Evolutionary conservation across 2,888 invertebrate genomes (phyloP), one percentile per base, ranked within the genome.

Genomic region (Agrochola litura): DNA sequence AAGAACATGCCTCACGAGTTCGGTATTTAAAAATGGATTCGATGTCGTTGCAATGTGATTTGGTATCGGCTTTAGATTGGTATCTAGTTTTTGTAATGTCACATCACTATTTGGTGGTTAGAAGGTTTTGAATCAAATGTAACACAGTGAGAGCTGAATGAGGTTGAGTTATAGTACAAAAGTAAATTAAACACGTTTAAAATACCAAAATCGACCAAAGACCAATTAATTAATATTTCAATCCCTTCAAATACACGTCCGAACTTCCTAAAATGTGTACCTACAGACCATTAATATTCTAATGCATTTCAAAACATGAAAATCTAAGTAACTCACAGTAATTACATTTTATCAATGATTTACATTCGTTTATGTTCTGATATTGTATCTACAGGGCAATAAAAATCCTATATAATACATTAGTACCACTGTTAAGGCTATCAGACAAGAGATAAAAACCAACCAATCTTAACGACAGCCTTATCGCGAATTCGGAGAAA

Each of bases 381-480:
- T 93, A 93, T 89, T 86, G 68, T 89, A 91, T 92, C 90, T 89
- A 84, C 81, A 89, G 86, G 86, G 92, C 87, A 92, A 93, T 94
- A 94, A 94, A 88, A 94, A 93, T 92, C 91, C 91, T 90, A 91
- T 94, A 93, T 95, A 87, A 94, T 93, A 94, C 94, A 92, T 91
- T 92, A 89, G 90, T 91, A 92, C 89, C 91, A 92, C 91, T 91
- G 92, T 91, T 88, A 84, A 88, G 90, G 91, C 92, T 94, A 95
- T 95, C 95, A 91, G 90, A 90, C 92, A 92, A 90, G 91, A 95
- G 93, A 95, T 95, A 95, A 94, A 95, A 93, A 91, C 43, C 88
- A 83, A 90, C 92, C 92, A 93, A 95, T 94, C 94, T 93, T 95
- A 95, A 96, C 94, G 94, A 94, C 89, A 70, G 89, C 90, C 92